Evolutionary conservation across 1,140 invertebrate genomes (phyloP).

Genomic region (Neuroterus valhalla): DNA sequence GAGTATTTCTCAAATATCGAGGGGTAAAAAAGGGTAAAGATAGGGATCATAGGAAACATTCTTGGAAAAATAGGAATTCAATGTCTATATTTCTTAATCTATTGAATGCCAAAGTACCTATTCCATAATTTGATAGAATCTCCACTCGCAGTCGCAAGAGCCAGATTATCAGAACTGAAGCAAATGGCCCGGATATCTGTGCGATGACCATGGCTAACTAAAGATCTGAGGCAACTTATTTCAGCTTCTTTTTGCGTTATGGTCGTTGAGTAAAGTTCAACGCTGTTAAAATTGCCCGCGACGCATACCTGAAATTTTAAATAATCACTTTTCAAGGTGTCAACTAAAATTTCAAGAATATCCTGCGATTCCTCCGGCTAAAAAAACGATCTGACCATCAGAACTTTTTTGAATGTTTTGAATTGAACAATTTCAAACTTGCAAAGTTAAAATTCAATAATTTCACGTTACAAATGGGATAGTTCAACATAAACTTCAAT

Average conservation of each 20-base stretch:
- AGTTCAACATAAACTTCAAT: too few relatives aligned
- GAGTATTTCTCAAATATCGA: not conserved
- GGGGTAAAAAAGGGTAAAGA: not conserved
- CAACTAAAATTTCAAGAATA: too few relatives aligned
- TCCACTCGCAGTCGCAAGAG: constrained; percentile 88
- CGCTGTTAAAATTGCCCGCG: constrained; percentile 81
- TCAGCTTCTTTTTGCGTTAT: constrained; percentile 75
- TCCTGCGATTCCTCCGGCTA: too few relatives aligned
- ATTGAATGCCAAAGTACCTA: too few relatives aligned
- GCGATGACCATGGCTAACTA: constrained; percentile 85
- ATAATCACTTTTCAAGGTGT: not conserved
- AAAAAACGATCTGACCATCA: too few relatives aligned
- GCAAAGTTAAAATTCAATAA: too few relatives aligned
- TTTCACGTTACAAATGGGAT: too few relatives aligned
- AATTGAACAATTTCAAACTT: too few relatives aligned
- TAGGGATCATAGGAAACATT: too few relatives aligned
- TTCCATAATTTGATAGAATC: constrained; percentile 97
- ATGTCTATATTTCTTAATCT: too few relatives aligned
- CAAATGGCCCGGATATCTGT: constrained; percentile 90
- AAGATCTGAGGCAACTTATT: constrained; percentile 70
- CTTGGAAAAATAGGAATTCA: too few relatives aligned
- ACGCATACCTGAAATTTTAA: constrained; percentile 67
- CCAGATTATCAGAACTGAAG: constrained; percentile 94
- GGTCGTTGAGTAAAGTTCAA: constrained; percentile 80
- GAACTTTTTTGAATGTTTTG: too few relatives aligned